Percentiles rank a stretch among this genome's conserved stretches.
These are phyloP conservation scores for Gymnorhina tibicen DNA, from an alignment of 2,113 vertebrate genomes.

Conservation along the genomic window DNA sequence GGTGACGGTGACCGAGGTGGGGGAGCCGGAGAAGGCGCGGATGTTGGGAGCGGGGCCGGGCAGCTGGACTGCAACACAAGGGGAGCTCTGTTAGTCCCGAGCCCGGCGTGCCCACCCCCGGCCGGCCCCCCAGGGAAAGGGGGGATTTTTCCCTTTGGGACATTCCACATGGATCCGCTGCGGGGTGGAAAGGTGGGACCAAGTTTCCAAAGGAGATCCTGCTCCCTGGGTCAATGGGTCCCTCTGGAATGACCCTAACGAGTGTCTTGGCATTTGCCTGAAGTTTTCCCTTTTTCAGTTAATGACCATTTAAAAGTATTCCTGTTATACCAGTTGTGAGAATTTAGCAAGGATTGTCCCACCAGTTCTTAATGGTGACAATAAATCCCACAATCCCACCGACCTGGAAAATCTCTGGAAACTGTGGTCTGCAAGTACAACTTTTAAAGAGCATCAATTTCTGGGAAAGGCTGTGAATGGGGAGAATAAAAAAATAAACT, in stretches of 20 bases:
- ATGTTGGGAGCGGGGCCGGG: slow-evolving; percentile 94
- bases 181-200: neutral
- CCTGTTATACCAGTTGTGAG: neutral
- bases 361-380: neutral
- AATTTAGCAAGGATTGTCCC: neutral
- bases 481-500: neutral
- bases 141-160: neutral
- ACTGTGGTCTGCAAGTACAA: neutral
- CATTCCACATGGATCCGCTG: accelerated
- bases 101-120: neutral
- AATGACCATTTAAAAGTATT: neutral
- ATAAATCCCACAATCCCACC: neutral
- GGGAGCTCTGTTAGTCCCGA: neutral
- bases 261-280: accelerated
- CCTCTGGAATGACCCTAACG: neutral
- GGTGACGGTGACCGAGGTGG: slow-evolving; percentile 81
- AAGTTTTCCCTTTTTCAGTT: neutral
- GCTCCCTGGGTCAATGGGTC: neutral
- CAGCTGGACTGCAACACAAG: slow-evolving; percentile 85
- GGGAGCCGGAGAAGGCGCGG: slow-evolving; percentile 75
- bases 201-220: neutral
- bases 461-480: neutral
- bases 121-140: too few relatives aligned
- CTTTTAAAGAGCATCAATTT: neutral
- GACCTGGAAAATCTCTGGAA: neutral